Evolutionary conservation across 2,113 vertebrate species (phyloP), one percentile per base, ranked within the genome.

Genomic region (Albula glossodonta): DNA sequence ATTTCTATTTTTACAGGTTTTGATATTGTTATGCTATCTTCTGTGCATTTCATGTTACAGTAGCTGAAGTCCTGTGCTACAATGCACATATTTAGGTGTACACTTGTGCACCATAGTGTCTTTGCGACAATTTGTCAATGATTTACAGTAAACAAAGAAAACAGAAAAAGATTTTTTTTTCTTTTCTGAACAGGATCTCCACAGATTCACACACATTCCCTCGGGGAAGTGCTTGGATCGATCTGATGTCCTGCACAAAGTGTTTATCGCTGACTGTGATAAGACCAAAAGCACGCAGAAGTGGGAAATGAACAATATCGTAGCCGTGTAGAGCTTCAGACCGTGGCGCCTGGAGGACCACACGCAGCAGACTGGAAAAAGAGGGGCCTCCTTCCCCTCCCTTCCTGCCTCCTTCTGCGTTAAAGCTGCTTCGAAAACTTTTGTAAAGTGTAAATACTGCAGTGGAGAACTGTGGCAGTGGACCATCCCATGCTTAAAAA

Each of bases 271-370:
- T 4, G 96, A 96, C 66, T 99, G 98, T 83, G 98, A 99, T 94
- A 95, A 91, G 91, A 96, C 86, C 89, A 99, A 98, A 95, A 94
- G 90, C 86, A 97, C 96, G 31, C 98, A 99, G 90, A 97, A 96
- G 88, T 99, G 98, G 98, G 98, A 99, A 94, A 99, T 99, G 96
- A 99, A 99, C 92, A 99, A 98, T 93, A 99, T 99, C 8, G 94
- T 98, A 79, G 97, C 96, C 57, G 95, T 99, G 87, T 99, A 96
- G 95, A 88, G 84, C 93, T 94, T 94, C 91, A 92, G 87, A 91
- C 89, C 89, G 93, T 85, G 80, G 57, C 15, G 88, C 78, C 51
- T n/a, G 13, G 25, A 82, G 31, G 57, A 57, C 80, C 51, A n/a
- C 56, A 5, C n/a, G 31, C 22, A 74, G 70, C 31, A n/a, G 70